These are phyloP conservation scores for Lucifuga dentata DNA, from an alignment of 2,113 vertebrate genomes.

Conservation along the genomic window DNA sequence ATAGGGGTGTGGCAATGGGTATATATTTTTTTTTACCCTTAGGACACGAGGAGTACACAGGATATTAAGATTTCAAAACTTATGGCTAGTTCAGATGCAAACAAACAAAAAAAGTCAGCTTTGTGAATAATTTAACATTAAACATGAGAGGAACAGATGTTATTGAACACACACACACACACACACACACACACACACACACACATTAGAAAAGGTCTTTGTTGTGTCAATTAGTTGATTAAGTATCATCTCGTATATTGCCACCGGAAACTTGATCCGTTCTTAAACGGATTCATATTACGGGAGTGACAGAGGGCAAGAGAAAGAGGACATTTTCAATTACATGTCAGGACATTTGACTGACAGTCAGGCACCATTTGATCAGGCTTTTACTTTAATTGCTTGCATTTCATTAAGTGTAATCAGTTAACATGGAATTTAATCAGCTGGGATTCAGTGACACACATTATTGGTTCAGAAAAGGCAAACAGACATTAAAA, in stretches of 20 bases:
- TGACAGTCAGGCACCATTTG: slow-evolving; percentile 86
- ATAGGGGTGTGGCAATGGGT: no score
- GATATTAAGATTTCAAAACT: no score
- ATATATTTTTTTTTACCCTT: no score
- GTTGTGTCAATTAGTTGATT: slow-evolving; percentile 96
- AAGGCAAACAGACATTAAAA: slow-evolving; percentile 60
- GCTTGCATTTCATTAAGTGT: slow-evolving; percentile 91
- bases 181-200: no score
- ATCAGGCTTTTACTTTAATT: slow-evolving; percentile 98
- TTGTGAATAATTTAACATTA: slow-evolving; percentile 78
- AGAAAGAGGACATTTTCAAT: slow-evolving; percentile 89
- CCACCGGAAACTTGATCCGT: slow-evolving; percentile 87
- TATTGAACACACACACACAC: slow-evolving; percentile 81
- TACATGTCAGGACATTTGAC: slow-evolving; percentile 87
- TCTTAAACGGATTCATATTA: slow-evolving; percentile 91
- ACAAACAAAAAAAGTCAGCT: no score
- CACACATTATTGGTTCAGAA: slow-evolving; percentile 50
- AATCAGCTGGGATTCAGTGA: slow-evolving; percentile 75
- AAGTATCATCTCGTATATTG: slow-evolving; percentile 86
- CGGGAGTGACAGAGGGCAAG: slow-evolving; percentile 76
- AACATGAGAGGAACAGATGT: slow-evolving; percentile 78
- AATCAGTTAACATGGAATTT: slow-evolving; percentile 87
- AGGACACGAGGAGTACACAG: no score
- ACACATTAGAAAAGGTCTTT: slow-evolving; percentile 84
- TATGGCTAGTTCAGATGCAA: slow-evolving; percentile 30